Evolutionary conservation across 2,113 vertebrate genomes (phyloP), one percentile per base, ranked within the genome.

Genomic region (Sphyrna mokarran): DNA sequence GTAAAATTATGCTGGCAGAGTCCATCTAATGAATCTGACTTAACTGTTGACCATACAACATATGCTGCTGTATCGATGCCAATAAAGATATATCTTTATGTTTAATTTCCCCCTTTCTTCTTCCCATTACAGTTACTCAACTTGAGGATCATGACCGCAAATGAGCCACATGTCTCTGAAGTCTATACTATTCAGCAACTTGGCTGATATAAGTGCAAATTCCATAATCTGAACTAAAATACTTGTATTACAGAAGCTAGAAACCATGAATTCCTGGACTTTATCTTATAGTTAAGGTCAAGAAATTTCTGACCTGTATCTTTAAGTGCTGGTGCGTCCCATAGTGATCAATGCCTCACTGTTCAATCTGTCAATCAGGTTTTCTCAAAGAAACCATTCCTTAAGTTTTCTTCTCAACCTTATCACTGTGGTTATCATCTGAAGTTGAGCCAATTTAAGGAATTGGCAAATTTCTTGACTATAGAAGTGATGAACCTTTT

Each of bases 11-110:
- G 69, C 54, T 72, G 69, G 66, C 94, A 95, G 68, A 72, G 68
- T 10, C 94, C 54, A 33, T 26, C 40, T 72, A 48, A 69, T 72
- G 40, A 93, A 95, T 14, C 68, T 95, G 69, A 48, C 94, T 29
- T 95, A 11, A 48, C 94, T 72, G 68, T 54, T 95, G 94, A 26
- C 1, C 69, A 48, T 54, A 11, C 69, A 95, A 33, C 40, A 72
- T 72, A 69, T 72, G 94, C 11, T 20, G 26, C 26, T 72, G 26
- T 33, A 95, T 95, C 10, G 13, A 72, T 76, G 94, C 94, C 94
- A 95, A 72, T 26, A 72, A 95, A 72, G 43, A 94, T 69, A 11
- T 37, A 94, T 94, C 91, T 94, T 69, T 69, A 94, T 43, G 54
- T 69, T 94, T 94, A 63, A 94, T 26, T 94, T 94, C 66, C 9